Evolutionary conservation across 2,888 invertebrate species (phyloP).

Genomic region (Drosophila parthenogenetica): DNA sequence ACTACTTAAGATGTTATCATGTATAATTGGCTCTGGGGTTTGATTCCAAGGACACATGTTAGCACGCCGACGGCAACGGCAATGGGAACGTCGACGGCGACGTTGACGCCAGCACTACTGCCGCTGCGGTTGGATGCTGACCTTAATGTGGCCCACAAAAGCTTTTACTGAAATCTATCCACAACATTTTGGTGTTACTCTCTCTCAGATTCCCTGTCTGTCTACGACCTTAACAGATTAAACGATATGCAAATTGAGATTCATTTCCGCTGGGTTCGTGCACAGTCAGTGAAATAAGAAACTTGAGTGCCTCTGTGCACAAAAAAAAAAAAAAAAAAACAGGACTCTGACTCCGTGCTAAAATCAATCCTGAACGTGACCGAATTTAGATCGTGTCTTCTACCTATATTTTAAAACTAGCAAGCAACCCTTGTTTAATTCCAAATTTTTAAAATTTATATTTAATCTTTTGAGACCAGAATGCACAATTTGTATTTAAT

Average conservation of each 20-base stretch:
- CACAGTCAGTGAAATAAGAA: neutral
- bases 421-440: too few species aligned
- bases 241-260: conserved; percentile 44
- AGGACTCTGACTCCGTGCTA: too few species aligned
- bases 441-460: too few species aligned
- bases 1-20: conserved; percentile 55
- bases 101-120: neutral
- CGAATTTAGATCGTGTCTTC: too few species aligned
- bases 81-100: neutral
- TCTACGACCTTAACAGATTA: neutral
- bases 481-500: too few species aligned
- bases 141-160: conserved; percentile 38
- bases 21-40: conserved; percentile 30
- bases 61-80: neutral
- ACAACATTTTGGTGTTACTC: neutral
- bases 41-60: conserved; percentile 27
- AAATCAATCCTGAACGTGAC: too few species aligned
- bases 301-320: neutral
- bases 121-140: conserved; percentile 42
- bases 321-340: neutral
- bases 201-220: neutral
- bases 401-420: too few species aligned
- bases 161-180: conserved; percentile 12
- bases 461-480: too few species aligned
- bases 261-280: neutral